Evolutionary conservation across 2,888 invertebrate species (phyloP), one percentile per base, ranked within the genome.

Genomic region (Choreutis nemorana): DNA sequence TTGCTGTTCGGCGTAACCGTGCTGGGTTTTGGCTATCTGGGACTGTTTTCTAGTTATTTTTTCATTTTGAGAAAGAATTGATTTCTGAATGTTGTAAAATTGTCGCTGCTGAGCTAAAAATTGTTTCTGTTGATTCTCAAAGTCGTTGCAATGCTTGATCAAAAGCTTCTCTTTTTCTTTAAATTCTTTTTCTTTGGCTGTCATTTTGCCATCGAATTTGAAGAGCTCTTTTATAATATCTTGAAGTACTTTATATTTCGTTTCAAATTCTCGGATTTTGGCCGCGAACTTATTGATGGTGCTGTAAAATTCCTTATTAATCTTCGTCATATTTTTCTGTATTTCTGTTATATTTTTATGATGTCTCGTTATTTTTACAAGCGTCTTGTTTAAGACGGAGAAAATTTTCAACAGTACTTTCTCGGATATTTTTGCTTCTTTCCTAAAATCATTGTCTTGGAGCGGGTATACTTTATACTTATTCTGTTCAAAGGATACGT

Each of bases 281-380:
- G 34, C 44, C 1, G 45, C 49, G 1, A 68, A 36, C 1, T 38
- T 28, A 1, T 40, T 40, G 0, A 59, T 37, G 14, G 56, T 64
- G 39, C 55, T 57, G 2, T 45, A 38, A 20, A 73, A 63, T 16
- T 61, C 55, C 2, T 63, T 52, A 28, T 61, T 63, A 0, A 64
- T 36, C 4, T 42, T 45, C 1, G 46, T 42, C 9, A 75, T 38
- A 32, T 55, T 59, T 6, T 40, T 44, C 7, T 72, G 60, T 15
- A 71, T 66, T 2, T 43, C 38, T 43, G 65, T 72, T 0, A 78
- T 68, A 32, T 68, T 64, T 1, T 39, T 50, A 11, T 75, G 72
- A 30, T 78, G 73, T 31, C 54, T 70, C 53, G 64, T 70, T 5
- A 73, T 63, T 30, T 65, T 77, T 32, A 71, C 75, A 21, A 75